Conservation (phyloP, 2,113 vertebrate species). For the Spizaetus ornatus region DNA sequence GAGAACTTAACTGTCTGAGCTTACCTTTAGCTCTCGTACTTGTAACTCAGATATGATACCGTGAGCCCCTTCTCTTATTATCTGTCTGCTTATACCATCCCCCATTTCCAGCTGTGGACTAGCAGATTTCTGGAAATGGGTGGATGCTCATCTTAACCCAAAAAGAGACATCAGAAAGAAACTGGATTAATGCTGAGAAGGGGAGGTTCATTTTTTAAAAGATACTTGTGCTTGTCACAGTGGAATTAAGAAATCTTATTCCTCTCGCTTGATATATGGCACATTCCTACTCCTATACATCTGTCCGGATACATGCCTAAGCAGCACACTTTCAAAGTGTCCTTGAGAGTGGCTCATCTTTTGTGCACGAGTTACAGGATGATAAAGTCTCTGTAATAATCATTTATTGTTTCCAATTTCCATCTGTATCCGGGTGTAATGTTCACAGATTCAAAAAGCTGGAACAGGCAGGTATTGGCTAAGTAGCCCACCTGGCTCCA, state of each 20-base stretch:
- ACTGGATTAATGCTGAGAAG: neutral
- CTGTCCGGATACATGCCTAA: slow-evolving; percentile 20
- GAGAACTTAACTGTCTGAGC: neutral
- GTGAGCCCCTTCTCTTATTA: neutral
- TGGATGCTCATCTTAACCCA: neutral
- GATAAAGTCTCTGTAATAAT: slow-evolving; percentile 39
- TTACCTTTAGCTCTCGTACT: neutral
- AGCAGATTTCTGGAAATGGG: neutral
- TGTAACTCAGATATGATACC: neutral
- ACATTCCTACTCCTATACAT: neutral
- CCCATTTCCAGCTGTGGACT: neutral
- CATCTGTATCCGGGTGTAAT: slow-evolving; percentile 65
- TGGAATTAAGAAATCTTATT: slow-evolving; percentile 39
- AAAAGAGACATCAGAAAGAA: slow-evolving; percentile 2
- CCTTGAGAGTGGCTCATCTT: slow-evolving; percentile 28
- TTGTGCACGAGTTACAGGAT: neutral
- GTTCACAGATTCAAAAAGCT: slow-evolving; percentile 71
- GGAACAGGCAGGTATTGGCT: slow-evolving; percentile 39
- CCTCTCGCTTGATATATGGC: slow-evolving; percentile 2
- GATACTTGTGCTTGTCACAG: neutral
- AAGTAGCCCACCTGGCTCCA: slow-evolving; percentile 73
- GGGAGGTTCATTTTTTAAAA: neutral
- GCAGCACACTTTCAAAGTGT: slow-evolving; percentile 30
- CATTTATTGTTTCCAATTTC: slow-evolving; percentile 72
- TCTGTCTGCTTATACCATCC: neutral